phyloP scores from a whole-genome alignment of 2,113 vertebrate species.

The Leptosomus discolor region DNA sequence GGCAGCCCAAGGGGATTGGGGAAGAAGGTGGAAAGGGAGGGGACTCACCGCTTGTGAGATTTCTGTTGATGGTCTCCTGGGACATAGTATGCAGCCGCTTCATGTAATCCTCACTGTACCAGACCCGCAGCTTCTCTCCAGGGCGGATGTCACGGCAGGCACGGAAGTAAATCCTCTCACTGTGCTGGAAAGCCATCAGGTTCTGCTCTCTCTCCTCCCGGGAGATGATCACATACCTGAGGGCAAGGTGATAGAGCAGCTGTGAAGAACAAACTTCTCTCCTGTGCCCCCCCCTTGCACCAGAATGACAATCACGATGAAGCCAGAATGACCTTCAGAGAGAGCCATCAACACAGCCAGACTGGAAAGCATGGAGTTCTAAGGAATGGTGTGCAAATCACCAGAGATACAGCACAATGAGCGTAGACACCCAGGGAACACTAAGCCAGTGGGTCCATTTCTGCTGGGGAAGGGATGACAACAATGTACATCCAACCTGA shows the following conservation, averaged over 20 bases:
- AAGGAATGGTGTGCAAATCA: background rate
- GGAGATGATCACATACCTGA: slow-evolving; percentile 89
- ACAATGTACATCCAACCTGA: background rate
- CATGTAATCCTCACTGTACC: slow-evolving; percentile 94
- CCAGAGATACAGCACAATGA: background rate
- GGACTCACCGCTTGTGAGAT: slow-evolving; percentile 83
- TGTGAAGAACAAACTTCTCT: background rate
- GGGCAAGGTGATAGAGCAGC: background rate
- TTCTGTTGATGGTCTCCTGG: slow-evolving; percentile 85
- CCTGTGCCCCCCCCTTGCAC: background rate
- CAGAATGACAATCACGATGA: background rate
- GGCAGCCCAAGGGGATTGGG: background rate
- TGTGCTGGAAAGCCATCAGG: slow-evolving; percentile 89
- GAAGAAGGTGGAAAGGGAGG: background rate
- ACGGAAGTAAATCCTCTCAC: slow-evolving; percentile 88
- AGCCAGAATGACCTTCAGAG: slow-evolving; percentile 25
- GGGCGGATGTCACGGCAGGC: slow-evolving; percentile 81
- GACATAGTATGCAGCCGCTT: slow-evolving; percentile 85
- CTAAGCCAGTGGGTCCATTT: background rate
- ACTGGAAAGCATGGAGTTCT: background rate
- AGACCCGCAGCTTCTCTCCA: slow-evolving; percentile 87
- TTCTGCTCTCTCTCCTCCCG: slow-evolving; percentile 88
- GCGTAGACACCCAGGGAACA: background rate
- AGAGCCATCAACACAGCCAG: background rate
- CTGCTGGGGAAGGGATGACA: background rate